Evolutionary conservation across 2,113 vertebrate genomes (phyloP), one percentile per base, ranked within the genome.

Genomic region (Platysteira castanea): DNA sequence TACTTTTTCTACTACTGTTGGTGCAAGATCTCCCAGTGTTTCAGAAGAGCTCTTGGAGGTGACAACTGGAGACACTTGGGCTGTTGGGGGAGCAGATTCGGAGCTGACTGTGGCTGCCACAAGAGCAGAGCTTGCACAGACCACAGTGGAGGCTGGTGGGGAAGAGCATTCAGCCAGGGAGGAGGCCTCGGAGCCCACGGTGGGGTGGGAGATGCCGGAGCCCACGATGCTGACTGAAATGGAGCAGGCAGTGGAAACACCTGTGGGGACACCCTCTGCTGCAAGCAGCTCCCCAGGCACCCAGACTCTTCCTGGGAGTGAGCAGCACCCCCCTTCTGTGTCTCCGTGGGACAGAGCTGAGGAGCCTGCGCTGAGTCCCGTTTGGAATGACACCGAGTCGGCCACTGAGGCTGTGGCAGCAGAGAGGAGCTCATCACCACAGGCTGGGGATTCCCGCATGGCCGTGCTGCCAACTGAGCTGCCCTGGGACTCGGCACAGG

Each of bases 401-500:
- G 64, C 93, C n/a, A 91, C 96, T 8, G 94, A 97, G 85, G 44
- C 87, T 39, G 33, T 12, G 13, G 26, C 46, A 65, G 85, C 81
- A 57, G 96, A 50, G 73, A 95, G 86, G 63, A 93, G 85, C 78
- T 87, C 81, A 8, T 93, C 94, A 35, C 93, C 94, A 2, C 93
- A 56, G 87, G 65, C 95, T 59, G 96, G 88, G 79, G 97, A 96
- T 9, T 71, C 80, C 27, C 95, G 37, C 31, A 9, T 84, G 31
- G 73, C 90, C 5, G 3, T 65, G 77, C 91, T 95, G 44, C 96
- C 96, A 1, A 98, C 98, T 5, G 96, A 97, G 88, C 68, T 90
- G 56, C 97, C 98, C 39, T 98, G 97, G 98, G 97, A 97, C 56
- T 97, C 98, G 0, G 92, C 97, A 52, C 98, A 98, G 98, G 98